Percentiles rank a stretch among this genome's conserved stretches.
Evolutionary conservation across 2,888 invertebrate species (phyloP).

Genomic region (Neocrepidodera transversa): DNA sequence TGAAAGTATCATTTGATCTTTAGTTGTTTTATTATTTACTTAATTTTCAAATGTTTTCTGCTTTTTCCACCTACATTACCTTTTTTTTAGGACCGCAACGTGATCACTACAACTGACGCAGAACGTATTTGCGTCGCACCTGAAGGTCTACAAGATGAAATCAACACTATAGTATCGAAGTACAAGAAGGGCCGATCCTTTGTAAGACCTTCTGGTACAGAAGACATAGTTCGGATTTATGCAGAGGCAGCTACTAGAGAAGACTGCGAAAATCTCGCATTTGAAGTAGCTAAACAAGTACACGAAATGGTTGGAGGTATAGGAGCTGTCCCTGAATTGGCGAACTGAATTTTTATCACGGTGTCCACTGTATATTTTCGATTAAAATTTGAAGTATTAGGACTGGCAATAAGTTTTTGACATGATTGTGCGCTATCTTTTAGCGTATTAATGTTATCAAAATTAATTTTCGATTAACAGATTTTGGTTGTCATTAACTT

Average conservation of each 20-base stretch:
- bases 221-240: constrained; percentile 95
- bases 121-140: constrained; percentile 85
- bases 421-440: too few species aligned
- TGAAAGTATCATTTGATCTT: too few species aligned
- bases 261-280: constrained; percentile 68
- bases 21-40: not conserved
- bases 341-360: constrained; percentile 8
- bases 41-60: not conserved
- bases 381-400: not conserved
- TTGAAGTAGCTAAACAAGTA: constrained; percentile 78
- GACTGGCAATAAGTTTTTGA: not conserved
- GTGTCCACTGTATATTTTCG: constrained; percentile 3
- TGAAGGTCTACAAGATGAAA: constrained; percentile 79
- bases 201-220: constrained; percentile 96
- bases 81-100: constrained; percentile 74
- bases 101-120: constrained; percentile 86
- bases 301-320: constrained; percentile 81
- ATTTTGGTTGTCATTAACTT: too few species aligned
- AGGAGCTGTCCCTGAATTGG: constrained; percentile 67
- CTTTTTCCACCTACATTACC: not conserved
- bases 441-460: too few species aligned
- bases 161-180: constrained; percentile 73
- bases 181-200: constrained; percentile 83
- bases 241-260: constrained; percentile 86
- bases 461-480: too few species aligned